A percentile compares a stretch with the other conserved stretches of the same genome.
Evolutionary conservation across 2,888 invertebrate genomes (phyloP).

Genomic region (Phragmatobia fuliginosa): DNA sequence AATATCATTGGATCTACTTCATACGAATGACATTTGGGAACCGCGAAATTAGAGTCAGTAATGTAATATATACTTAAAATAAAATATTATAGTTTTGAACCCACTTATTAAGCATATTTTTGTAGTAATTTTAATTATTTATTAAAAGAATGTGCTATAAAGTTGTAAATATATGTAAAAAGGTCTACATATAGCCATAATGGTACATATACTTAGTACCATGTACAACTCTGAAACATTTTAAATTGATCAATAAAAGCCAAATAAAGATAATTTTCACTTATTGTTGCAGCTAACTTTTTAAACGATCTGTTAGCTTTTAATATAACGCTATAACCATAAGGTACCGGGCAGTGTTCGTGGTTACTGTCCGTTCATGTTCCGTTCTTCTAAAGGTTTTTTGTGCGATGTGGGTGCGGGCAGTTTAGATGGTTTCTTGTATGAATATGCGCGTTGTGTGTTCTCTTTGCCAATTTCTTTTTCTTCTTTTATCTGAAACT

Average conservation of each 20-base stretch:
- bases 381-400: conserved; percentile 70
- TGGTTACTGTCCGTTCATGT: conserved; percentile 52
- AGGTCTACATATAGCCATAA: too few relatives aligned
- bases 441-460: conserved; percentile 54
- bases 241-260: too few relatives aligned
- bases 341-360: conserved; percentile 21
- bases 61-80: too few relatives aligned
- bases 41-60: too few relatives aligned
- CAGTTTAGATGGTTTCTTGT: conserved; percentile 72
- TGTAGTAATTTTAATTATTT: too few relatives aligned
- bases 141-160: too few relatives aligned
- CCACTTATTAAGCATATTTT: too few relatives aligned
- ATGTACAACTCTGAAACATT: not conserved
- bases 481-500: conserved; percentile 57
- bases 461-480: conserved; percentile 73
- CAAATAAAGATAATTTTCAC: too few relatives aligned
- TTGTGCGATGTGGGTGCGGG: conserved; percentile 72
- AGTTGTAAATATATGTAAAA: too few relatives aligned
- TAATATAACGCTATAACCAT: conserved; percentile 12
- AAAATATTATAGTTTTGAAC: too few relatives aligned
- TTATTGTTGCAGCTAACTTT: not conserved
- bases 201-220: not conserved
- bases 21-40: too few relatives aligned
- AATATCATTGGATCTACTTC: too few relatives aligned
- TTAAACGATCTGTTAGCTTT: not conserved